Base-by-base conservation (phyloP, 53 echinoderm and acorn worm genomes). In the Actinopyga echinites region DNA sequence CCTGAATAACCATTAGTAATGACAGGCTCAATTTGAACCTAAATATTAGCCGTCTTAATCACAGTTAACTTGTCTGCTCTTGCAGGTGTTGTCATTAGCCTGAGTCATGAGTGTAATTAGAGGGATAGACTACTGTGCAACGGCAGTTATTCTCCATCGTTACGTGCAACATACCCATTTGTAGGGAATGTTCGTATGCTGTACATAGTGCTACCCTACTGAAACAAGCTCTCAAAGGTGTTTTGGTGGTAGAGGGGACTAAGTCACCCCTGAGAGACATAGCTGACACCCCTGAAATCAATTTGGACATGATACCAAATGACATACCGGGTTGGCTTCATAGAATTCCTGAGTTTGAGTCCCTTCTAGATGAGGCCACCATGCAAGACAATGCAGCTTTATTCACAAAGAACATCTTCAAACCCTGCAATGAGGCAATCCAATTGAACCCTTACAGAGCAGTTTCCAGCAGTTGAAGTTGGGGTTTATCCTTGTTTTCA, bases 401-500 rank as follows among this genome's bases (percentile, higher is more conserved):
- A 68, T 68, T 68, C 68, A 68, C 33, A 8, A 15, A 32, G 2
- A 68, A 68, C 20, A 19, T 68, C 0, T 32, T 68, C 68, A 68
- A 68, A 34, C 68, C 68, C 13, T 68, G 1, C 20, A 68, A 31
- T 33, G 68, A 68, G 68, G 35, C 68, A 68, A 36, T 68, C 33
- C 68, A 31, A 34, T 21, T 64, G 20, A 64, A 64, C n/a, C 64
- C 0, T 64, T 11, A 64, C 64, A 12, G 28, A 64, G 22, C 64
- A 26, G n/a, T n/a, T n/a, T n/a, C n/a, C n/a, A n/a, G n/a, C 82
- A 82, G 9, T 82, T 54, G 44, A 74, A 83, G 29, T 63, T 74
- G 24, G 83, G 35, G 0, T n/a, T 33, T 20, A 3, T 20, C 33
- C 0, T 28, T 28, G 29, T 2, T 0, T 2, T 6, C 40, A 32